Percentiles rank a stretch among this genome's conserved stretches.
These are phyloP conservation scores for Pitangus sulphuratus DNA, from an alignment of 2,797 vertebrate species.

Conservation along the genomic window DNA sequence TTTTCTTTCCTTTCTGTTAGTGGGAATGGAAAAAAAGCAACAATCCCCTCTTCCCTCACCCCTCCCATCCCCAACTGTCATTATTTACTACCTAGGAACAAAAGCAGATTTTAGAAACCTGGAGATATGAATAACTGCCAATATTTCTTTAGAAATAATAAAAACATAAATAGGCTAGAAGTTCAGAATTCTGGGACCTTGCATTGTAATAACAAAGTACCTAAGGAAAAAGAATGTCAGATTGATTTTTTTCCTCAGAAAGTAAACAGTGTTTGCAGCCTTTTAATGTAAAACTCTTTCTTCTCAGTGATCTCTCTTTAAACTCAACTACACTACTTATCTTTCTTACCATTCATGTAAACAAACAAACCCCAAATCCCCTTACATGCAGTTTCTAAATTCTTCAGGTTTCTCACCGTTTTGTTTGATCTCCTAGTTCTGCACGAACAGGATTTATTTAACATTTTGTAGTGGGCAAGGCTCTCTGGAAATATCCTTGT, in stretches of 20 bases:
- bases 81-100: background rate
- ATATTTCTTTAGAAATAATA: background rate
- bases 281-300: background rate
- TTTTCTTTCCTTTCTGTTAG: background rate
- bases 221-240: background rate
- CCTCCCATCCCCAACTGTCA: rapidly evolving
- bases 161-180: background rate
- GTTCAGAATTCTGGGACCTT: background rate
- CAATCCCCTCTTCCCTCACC: background rate
- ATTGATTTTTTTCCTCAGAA: background rate
- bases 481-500: background rate
- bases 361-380: background rate
- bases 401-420: background rate
- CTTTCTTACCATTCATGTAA: background rate
- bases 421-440: background rate
- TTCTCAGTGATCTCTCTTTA: background rate
- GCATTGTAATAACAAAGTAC: background rate
- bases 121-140: background rate
- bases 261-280: background rate
- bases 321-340: background rate
- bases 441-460: background rate
- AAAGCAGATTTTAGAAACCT: background rate
- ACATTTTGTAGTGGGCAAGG: background rate
- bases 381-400: background rate
- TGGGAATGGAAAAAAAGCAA: background rate